phyloP scores from a whole-genome alignment of 2,113 vertebrate species.

The Alces alces region DNA sequence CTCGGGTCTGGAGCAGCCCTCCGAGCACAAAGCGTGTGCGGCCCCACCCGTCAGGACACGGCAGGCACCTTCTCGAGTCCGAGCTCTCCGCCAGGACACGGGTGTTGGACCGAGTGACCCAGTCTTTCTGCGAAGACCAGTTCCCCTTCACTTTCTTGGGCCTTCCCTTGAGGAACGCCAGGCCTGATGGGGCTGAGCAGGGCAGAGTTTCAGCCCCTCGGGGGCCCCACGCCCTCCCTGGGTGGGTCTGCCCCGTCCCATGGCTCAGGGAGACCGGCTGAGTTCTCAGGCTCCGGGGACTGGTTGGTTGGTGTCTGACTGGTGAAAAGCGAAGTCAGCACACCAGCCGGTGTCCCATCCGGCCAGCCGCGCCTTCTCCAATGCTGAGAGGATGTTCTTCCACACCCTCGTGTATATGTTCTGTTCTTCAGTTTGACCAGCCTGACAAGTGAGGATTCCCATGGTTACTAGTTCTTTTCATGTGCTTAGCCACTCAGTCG shows the following conservation, averaged over 20 bases:
- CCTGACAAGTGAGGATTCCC: background rate
- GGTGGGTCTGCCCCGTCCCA: too few species aligned
- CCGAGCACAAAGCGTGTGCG: accelerated
- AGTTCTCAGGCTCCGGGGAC: accelerated
- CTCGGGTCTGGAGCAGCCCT: background rate
- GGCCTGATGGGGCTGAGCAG: background rate
- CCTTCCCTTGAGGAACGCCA: background rate
- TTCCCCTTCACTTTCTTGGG: background rate
- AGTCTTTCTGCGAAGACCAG: background rate
- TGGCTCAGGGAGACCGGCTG: too few species aligned
- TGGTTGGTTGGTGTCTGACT: background rate
- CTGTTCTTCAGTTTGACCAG: background rate
- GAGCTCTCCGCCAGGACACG: background rate
- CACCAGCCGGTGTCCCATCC: accelerated
- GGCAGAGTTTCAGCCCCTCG: background rate
- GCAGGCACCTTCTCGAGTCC: accelerated
- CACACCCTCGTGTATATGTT: accelerated
- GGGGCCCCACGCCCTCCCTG: accelerated
- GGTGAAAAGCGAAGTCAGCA: too few species aligned
- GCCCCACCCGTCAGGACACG: accelerated
- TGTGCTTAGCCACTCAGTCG: background rate
- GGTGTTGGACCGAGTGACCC: accelerated
- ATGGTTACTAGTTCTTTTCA: too few species aligned
- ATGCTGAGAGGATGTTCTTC: background rate
- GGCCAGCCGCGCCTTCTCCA: accelerated